These are phyloP conservation scores for Rotaria socialis DNA, from an alignment of 2,888 invertebrate species.

Conservation along the genomic window DNA sequence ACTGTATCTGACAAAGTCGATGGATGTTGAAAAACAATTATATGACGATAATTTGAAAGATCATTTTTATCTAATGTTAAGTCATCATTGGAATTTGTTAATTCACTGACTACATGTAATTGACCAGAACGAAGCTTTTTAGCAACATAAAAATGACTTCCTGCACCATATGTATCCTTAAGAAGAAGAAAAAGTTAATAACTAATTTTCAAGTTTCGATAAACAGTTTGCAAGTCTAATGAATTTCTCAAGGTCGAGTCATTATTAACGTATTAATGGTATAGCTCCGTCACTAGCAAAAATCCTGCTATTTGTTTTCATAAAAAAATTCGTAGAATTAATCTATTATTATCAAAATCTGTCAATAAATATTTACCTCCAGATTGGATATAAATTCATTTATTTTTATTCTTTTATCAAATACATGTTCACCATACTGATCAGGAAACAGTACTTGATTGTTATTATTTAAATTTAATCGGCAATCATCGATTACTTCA, in stretches of 20 bases:
- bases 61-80: constrained; percentile 17
- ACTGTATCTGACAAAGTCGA: background rate
- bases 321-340: too few species aligned
- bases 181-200: background rate
- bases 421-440: constrained; percentile 18
- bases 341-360: too few species aligned
- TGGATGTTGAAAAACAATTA: background rate
- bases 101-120: background rate
- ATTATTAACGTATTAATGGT: too few species aligned
- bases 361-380: background rate
- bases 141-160: background rate
- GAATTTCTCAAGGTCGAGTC: too few species aligned
- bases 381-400: background rate
- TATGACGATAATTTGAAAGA: background rate
- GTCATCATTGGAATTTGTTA: background rate
- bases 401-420: background rate
- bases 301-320: too few species aligned
- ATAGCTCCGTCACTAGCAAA: too few species aligned
- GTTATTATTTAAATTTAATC: constrained; percentile 19
- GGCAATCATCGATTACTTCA: background rate
- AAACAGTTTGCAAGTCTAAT: too few species aligned
- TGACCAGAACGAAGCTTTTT: constrained; percentile 23
- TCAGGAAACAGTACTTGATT: background rate
- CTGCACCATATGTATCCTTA: background rate
- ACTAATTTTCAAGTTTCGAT: too few species aligned